These are phyloP conservation scores for Napeogenes inachia DNA, from an alignment of 2,888 invertebrate species.

Conservation along the genomic window DNA sequence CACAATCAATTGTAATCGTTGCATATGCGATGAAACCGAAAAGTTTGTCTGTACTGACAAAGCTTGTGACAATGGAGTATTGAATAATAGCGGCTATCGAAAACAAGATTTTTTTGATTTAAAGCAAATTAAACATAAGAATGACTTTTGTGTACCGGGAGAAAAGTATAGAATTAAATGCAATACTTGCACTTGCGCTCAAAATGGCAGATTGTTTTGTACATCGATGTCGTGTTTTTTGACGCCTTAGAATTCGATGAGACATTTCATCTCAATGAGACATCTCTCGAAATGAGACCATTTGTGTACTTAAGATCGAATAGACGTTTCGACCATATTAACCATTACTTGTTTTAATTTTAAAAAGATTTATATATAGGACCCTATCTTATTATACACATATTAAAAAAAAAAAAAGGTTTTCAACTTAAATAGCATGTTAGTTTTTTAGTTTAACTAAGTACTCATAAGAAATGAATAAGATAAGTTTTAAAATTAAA, in stretches of 20 bases:
- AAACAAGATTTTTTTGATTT: conserved; percentile 25
- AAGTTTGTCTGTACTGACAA: conserved; percentile 36
- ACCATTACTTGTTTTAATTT: too few species aligned
- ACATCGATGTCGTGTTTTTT: conserved; percentile 48
- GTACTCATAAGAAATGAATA: too few species aligned
- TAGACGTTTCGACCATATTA: too few species aligned
- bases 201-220: conserved; percentile 36
- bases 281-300: too few species aligned
- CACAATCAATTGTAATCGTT: conserved; percentile 45
- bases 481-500: too few species aligned
- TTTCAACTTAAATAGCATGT: too few species aligned
- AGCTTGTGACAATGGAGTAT: conserved; percentile 26
- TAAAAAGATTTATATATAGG: too few species aligned
- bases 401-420: too few species aligned
- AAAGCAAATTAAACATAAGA: conserved; percentile 33
- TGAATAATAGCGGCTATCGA: conserved; percentile 1
- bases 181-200: conserved; percentile 47
- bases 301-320: too few species aligned
- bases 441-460: too few species aligned
- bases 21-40: conserved; percentile 36
- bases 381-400: too few species aligned
- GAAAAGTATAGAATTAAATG: conserved; percentile 45
- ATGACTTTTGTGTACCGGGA: conserved; percentile 40
- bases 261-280: too few species aligned
- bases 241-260: conserved; percentile 35